These are phyloP conservation scores for Epistrophe eligans DNA, from an alignment of 2,888 invertebrate genomes.

Conservation along the genomic window DNA sequence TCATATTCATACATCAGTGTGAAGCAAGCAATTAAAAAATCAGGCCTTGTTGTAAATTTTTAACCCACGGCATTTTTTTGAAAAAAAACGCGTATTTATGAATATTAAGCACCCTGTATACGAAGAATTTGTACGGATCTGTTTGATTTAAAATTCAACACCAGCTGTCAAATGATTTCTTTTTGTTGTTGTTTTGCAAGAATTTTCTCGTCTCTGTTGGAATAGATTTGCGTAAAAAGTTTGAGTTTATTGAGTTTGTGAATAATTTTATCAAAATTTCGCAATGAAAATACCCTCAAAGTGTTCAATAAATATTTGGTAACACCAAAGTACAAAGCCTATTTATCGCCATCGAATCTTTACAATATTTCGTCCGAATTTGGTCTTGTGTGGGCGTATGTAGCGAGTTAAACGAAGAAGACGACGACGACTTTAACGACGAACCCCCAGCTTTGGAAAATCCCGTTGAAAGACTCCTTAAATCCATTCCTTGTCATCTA, in stretches of 20 bases:
- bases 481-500: slow-evolving; percentile 44
- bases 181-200: slow-evolving; percentile 64
- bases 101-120: no score
- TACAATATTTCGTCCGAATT: slow-evolving; percentile 64
- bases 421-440: slow-evolving; percentile 70
- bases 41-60: no score
- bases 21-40: no score
- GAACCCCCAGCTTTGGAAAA: slow-evolving; percentile 57
- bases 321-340: slow-evolving; percentile 23
- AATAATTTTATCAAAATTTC: slow-evolving; percentile 5
- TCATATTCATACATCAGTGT: no score
- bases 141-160: background rate
- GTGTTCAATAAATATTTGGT: slow-evolving; percentile 38
- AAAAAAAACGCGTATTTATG: no score
- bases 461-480: slow-evolving; percentile 47
- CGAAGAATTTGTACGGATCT: background rate
- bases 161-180: slow-evolving; percentile 25
- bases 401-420: slow-evolving; percentile 77
- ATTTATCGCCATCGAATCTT: slow-evolving; percentile 71
- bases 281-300: slow-evolving; percentile 48
- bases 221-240: slow-evolving; percentile 23
- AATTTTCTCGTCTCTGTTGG: slow-evolving; percentile 55
- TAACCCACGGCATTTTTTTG: no score
- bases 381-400: slow-evolving; percentile 75
- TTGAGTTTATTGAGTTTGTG: background rate